Conservation (phyloP, 2,797 vertebrate species). For the Lutjanus argentimaculatus region DNA sequence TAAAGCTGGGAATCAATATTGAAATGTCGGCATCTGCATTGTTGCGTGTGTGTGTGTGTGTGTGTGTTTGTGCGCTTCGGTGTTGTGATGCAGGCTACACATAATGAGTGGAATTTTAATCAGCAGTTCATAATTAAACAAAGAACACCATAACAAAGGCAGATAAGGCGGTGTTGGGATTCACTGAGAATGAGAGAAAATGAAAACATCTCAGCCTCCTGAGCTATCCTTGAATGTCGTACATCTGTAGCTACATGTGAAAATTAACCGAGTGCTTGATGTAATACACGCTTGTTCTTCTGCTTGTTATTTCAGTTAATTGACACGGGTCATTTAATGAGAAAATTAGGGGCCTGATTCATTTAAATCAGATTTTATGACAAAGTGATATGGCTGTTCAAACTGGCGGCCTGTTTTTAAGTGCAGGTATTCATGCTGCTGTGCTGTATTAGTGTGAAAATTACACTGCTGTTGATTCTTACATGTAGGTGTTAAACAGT, state of each 20-base stretch:
- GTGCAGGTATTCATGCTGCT: background rate
- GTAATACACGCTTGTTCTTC: background rate
- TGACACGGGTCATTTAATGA: slow-evolving; percentile 11
- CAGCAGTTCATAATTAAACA: slow-evolving; percentile 58
- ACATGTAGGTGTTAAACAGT: background rate
- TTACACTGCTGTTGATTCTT: background rate
- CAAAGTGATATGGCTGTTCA: background rate
- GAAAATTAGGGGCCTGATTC: slow-evolving; percentile 4
- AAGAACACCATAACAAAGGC: slow-evolving; percentile 37
- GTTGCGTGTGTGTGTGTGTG: slow-evolving; percentile 17
- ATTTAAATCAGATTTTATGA: slow-evolving; percentile 1
- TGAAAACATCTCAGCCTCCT: slow-evolving; percentile 17
- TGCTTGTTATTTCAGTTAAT: slow-evolving; percentile 3
- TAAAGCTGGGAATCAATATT: slow-evolving; percentile 66
- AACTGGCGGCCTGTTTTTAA: background rate
- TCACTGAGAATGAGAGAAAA: slow-evolving; percentile 7
- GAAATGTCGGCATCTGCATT: slow-evolving; percentile 67
- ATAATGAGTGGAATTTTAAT: slow-evolving; percentile 63
- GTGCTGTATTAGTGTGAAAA: background rate
- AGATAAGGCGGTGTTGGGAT: slow-evolving; percentile 17
- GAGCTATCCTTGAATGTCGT: slow-evolving; percentile 7
- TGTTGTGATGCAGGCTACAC: slow-evolving; percentile 16
- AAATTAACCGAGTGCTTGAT: background rate
- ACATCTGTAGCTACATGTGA: background rate
- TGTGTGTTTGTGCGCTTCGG: slow-evolving; percentile 9